phyloP scores from a whole-genome alignment of 2,888 invertebrate genomes.

The Magallana nippona region DNA sequence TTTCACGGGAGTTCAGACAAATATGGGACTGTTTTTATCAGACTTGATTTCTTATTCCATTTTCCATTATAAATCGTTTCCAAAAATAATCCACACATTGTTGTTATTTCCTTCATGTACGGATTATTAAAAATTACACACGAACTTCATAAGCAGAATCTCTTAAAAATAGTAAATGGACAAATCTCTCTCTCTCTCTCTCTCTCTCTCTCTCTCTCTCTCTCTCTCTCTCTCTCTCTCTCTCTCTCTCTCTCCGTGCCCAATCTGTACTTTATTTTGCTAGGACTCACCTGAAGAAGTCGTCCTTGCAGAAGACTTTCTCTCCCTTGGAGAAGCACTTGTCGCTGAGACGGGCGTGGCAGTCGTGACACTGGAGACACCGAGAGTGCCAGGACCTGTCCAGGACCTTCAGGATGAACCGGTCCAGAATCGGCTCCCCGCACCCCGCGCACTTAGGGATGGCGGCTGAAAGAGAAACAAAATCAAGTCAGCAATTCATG shows the following conservation, averaged over 20 bases:
- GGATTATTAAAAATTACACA: too few relatives aligned
- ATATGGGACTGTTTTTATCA: too few relatives aligned
- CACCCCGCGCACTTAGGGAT: slow-evolving; percentile 99
- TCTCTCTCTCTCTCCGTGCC: not conserved
- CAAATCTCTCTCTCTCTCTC: slow-evolving; percentile 13
- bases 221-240: slow-evolving; percentile 38
- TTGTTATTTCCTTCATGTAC: too few relatives aligned
- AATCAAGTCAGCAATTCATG: not conserved
- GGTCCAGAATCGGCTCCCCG: slow-evolving; percentile 96
- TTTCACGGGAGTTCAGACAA: too few relatives aligned
- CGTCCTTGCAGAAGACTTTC: slow-evolving; percentile 97
- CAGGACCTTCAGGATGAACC: slow-evolving; percentile 96
- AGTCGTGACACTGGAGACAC: slow-evolving; percentile 97
- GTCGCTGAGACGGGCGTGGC: slow-evolving; percentile 94
- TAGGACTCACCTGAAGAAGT: slow-evolving; percentile 97
- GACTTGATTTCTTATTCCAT: too few relatives aligned
- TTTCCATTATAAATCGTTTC: too few relatives aligned
- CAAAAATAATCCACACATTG: too few relatives aligned
- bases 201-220: too few relatives aligned
- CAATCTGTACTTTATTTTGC: not conserved
- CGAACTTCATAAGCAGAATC: too few relatives aligned
- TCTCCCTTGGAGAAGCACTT: slow-evolving; percentile 99
- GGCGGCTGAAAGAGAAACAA: slow-evolving; percentile 86
- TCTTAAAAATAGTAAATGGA: too few relatives aligned
- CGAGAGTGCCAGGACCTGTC: slow-evolving; percentile 98